Evolutionary conservation across 2,797 vertebrate genomes (phyloP).

Genomic region (Myiotriccus ornatus): DNA sequence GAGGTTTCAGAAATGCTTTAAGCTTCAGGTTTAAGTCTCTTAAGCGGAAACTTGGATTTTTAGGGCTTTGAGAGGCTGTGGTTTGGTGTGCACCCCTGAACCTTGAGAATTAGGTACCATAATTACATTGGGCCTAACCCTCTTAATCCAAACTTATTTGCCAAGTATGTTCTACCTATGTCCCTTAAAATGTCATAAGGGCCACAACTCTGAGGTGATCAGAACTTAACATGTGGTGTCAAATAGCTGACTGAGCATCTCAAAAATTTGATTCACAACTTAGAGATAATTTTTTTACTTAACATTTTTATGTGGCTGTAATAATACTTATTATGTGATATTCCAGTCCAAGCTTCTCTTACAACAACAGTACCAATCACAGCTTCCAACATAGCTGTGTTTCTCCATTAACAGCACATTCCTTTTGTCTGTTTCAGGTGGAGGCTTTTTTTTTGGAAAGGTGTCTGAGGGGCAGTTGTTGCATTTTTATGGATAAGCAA

Average conservation of each 20-base stretch:
- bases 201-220: background rate
- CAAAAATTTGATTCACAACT: background rate
- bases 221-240: background rate
- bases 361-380: background rate
- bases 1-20: background rate
- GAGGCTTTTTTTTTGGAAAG: fast-evolving
- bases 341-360: background rate
- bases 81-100: background rate
- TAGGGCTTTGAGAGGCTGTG: background rate
- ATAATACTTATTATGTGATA: background rate
- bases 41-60: background rate
- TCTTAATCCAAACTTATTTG: background rate
- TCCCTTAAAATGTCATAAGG: fast-evolving
- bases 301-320: background rate
- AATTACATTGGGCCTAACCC: background rate
- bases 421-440: background rate
- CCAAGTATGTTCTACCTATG: background rate
- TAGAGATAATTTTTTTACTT: background rate
- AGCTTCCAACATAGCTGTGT: background rate
- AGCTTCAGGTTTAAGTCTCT: background rate
- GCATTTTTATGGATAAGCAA: background rate
- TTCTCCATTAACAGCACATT: background rate
- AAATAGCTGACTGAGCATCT: background rate
- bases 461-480: background rate
- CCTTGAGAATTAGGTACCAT: background rate